Evolutionary conservation across 2,888 invertebrate species (phyloP), one percentile per base, ranked within the genome.

Genomic region (Electrophaes corylata): DNA sequence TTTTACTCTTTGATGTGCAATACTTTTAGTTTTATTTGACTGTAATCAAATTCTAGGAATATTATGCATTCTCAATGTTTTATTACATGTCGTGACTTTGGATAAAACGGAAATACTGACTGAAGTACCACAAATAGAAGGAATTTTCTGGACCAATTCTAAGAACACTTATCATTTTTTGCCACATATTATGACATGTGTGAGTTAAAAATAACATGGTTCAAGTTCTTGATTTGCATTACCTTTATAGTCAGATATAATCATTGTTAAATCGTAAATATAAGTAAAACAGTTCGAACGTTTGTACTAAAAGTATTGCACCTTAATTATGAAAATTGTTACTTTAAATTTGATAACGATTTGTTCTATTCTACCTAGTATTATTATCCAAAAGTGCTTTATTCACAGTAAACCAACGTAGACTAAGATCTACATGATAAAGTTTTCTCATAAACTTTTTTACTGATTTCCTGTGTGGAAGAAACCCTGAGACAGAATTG

Each of bases 381-480:
- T 37, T 35, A 39, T 19, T 16, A 41, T 50, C 31, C 20, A 44
- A 50, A 45, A 53, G 65, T 64, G 61, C 60, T 47, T 33, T 52
- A 51, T 50, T 50, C 50, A 59, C 55, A 51, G 14, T 45, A 55
- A 40, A 58, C 37, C 41, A 57, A 50, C n/a, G 33, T 45, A 50
- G 40, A 37, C 48, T 55, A 57, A 19, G 39, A 39, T 50, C 60
- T 62, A 65, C 52, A 61, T 50, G 39, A 55, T 37, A 44, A 47
- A 59, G 62, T 62, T 61, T 59, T 55, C 19, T 39, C 51, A 62
- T 62, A 60, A 62, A 62, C 58, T 57, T 53, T 62, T 64, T 37
- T 19, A 44, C 49, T 59, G 37, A 52, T 37, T 39, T 51, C 58
- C 52, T 58, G 54, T 57, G 46, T 33, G 16, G 16, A 16, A 51